Conservation (phyloP, 2,888 invertebrate species). For the Drosophila flavopinicola region DNA sequence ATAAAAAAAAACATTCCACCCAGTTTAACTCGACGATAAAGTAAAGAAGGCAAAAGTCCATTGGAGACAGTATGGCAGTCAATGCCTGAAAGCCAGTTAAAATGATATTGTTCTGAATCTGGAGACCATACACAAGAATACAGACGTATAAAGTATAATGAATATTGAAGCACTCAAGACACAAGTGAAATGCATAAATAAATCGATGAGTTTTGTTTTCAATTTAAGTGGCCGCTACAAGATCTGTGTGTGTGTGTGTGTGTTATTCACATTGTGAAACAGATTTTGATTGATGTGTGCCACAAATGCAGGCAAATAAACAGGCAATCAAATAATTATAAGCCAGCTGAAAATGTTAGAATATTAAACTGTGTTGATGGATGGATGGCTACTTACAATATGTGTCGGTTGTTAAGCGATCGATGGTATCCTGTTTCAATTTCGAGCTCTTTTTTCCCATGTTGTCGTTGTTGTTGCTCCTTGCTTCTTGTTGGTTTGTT, state of each 20-base stretch:
- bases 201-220: too few species aligned
- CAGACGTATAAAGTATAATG: too few species aligned
- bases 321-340: constrained; percentile 40
- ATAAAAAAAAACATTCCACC: too few species aligned
- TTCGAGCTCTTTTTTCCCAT: constrained; percentile 99
- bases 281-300: constrained; percentile 36
- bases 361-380: neutral
- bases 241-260: constrained; percentile 12
- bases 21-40: too few species aligned
- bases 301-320: constrained; percentile 16
- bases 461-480: constrained; percentile 77
- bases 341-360: neutral
- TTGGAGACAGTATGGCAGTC: too few species aligned
- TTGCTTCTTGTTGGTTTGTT: constrained; percentile 24
- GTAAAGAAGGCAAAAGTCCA: too few species aligned
- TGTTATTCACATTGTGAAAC: constrained; percentile 13
- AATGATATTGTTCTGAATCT: too few species aligned
- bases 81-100: too few species aligned
- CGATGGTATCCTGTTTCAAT: constrained; percentile 97
- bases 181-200: neutral
- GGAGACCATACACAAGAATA: too few species aligned
- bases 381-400: constrained; percentile 91
- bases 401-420: constrained; percentile 94
- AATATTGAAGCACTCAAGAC: neutral
- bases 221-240: neutral